Percentiles rank a stretch among this genome's conserved stretches.
Conservation (phyloP, 2,888 invertebrate genomes). For the Epinotia bilunana region DNA sequence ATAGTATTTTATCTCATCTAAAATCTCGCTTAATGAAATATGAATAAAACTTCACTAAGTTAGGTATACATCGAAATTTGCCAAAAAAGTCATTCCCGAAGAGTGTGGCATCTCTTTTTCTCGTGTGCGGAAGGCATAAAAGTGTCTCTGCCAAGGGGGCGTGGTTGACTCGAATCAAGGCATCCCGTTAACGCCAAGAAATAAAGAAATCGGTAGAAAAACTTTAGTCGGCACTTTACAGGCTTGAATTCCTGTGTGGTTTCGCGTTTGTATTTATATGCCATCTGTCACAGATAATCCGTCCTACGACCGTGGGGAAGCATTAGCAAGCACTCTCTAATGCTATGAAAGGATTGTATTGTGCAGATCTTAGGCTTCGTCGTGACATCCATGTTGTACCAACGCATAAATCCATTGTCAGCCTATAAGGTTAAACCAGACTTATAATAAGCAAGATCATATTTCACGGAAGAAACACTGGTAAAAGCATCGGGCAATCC, state of each 20-base stretch:
- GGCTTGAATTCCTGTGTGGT: conserved; percentile 60
- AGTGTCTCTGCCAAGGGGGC: too few species aligned
- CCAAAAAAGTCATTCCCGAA: too few species aligned
- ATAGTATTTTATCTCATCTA: too few species aligned
- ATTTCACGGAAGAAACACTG: conserved; percentile 4
- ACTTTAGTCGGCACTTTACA: conserved; percentile 62
- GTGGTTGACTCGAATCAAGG: too few species aligned
- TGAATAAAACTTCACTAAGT: too few species aligned
- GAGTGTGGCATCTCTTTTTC: too few species aligned
- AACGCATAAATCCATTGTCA: conserved; percentile 48
- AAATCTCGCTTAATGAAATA: too few species aligned
- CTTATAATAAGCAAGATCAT: conserved; percentile 21
- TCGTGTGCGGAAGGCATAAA: too few species aligned
- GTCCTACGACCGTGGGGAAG: conserved; percentile 61
- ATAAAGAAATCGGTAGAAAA: conserved; percentile 14
- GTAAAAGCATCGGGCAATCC: conserved; percentile 54
- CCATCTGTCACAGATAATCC: conserved; percentile 53
- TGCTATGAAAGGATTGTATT: conserved; percentile 73
- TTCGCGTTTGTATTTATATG: conserved; percentile 44
- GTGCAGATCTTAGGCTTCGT: conserved; percentile 65
- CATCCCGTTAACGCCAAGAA: conserved; percentile 9
- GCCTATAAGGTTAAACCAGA: conserved; percentile 19
- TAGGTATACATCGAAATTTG: too few species aligned
- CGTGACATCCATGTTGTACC: conserved; percentile 64
- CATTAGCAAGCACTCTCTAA: conserved; percentile 63